Conservation (phyloP, 2,888 invertebrate genomes). For the Synanthedon tipuliformis region DNA sequence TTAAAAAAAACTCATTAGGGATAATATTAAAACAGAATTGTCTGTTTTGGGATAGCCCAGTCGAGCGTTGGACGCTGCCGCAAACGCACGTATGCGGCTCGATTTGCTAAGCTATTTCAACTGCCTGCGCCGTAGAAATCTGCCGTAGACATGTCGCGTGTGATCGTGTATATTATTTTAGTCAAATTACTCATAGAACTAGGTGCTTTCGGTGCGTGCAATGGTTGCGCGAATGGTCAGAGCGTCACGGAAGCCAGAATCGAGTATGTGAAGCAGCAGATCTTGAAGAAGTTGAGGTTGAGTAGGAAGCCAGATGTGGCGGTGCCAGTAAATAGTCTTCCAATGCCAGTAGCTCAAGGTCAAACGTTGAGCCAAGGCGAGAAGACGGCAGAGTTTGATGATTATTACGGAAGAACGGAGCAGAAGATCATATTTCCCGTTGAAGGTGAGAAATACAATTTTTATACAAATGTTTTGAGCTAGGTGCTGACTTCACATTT, state of each 20-base stretch:
- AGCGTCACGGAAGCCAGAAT: constrained; percentile 73
- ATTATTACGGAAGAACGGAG: constrained; percentile 86
- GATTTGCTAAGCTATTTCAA: constrained; percentile 45
- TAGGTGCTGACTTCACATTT: too few species aligned
- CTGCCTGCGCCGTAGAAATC: constrained; percentile 41
- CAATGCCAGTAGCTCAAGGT: constrained; percentile 81
- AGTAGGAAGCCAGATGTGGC: constrained; percentile 79
- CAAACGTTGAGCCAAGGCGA: constrained; percentile 71
- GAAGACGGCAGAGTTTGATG: constrained; percentile 74
- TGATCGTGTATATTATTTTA: constrained; percentile 35
- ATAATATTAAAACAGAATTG: not conserved
- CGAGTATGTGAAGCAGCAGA: constrained; percentile 87
- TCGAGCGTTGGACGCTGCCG: constrained; percentile 24
- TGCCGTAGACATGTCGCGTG: constrained; percentile 23
- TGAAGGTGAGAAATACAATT: constrained; percentile 70
- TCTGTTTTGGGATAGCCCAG: constrained; percentile 17
- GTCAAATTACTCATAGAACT: constrained; percentile 36
- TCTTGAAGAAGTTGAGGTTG: constrained; percentile 81
- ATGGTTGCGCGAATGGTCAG: constrained; percentile 57
- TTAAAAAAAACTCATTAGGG: not conserved
- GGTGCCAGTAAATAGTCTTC: constrained; percentile 73
- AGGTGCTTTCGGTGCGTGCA: constrained; percentile 39
- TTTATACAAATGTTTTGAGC: not conserved
- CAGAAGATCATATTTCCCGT: constrained; percentile 86
- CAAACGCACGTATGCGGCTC: constrained; percentile 47